phyloP scores from a whole-genome alignment of 2,888 invertebrate species.

The Drosophila neonasuta region DNA sequence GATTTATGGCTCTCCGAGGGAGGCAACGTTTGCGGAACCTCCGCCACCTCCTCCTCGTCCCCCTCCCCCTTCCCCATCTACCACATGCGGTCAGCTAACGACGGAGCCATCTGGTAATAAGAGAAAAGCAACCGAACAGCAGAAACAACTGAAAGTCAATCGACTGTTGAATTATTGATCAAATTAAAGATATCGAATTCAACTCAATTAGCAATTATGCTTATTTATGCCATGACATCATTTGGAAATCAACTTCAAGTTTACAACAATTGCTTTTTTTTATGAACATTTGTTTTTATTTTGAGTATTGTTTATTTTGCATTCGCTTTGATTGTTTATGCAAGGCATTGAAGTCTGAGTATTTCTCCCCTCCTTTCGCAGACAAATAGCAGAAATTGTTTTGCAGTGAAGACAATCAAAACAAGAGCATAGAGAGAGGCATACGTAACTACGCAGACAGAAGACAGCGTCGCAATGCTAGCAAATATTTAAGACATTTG shows the following conservation, averaged over 20 bases:
- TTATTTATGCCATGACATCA: slow-evolving; percentile 24
- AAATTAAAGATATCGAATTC: slow-evolving; percentile 53
- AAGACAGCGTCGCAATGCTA: slow-evolving; percentile 16
- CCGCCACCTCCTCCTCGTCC: neutral
- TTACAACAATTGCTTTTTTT: slow-evolving; percentile 1
- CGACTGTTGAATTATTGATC: slow-evolving; percentile 65
- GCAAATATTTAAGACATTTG: slow-evolving; percentile 66
- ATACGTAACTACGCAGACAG: neutral
- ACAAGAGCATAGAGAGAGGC: slow-evolving; percentile 13
- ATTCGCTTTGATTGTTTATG: slow-evolving; percentile 52
- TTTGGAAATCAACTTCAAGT: slow-evolving; percentile 10
- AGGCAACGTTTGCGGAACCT: slow-evolving; percentile 19
- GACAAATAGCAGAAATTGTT: slow-evolving; percentile 38
- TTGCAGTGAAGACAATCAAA: slow-evolving; percentile 35
- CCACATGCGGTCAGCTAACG: slow-evolving; percentile 18
- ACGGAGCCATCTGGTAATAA: neutral
- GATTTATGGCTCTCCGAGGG: slow-evolving; percentile 68
- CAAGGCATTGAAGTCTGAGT: slow-evolving; percentile 23
- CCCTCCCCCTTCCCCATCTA: too few relatives aligned
- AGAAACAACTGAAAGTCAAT: slow-evolving; percentile 40
- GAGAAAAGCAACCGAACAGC: neutral
- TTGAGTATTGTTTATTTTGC: slow-evolving; percentile 26
- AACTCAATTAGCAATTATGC: slow-evolving; percentile 63
- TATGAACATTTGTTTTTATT: neutral
- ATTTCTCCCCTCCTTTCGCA: neutral